phyloP scores from a whole-genome alignment of 2,113 vertebrate genomes.

The Sinocyclocheilus maitianheensis region DNA sequence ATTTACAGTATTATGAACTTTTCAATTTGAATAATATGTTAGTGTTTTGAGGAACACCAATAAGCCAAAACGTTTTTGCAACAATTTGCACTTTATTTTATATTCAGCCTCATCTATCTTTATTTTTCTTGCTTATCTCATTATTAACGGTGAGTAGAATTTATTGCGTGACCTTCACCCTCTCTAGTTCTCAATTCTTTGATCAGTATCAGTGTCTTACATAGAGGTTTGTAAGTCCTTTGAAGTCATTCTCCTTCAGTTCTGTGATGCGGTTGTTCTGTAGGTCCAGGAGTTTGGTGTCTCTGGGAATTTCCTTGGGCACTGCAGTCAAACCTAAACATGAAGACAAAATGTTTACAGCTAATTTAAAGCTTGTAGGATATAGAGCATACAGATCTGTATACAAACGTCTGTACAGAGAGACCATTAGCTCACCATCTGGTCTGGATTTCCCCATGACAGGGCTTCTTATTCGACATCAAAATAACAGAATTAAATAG shows the following conservation, averaged over 20 bases:
- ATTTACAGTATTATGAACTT: neutral
- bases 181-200: neutral
- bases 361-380: neutral
- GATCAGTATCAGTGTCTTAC: constrained; percentile 71
- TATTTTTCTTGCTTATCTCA: neutral
- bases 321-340: constrained; percentile 81
- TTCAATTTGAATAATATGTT: neutral
- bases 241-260: constrained; percentile 88
- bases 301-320: constrained; percentile 82
- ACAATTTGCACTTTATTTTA: neutral
- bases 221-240: constrained; percentile 84
- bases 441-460: constrained; percentile 63
- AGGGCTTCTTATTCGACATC: constrained; percentile 59
- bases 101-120: neutral
- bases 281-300: constrained; percentile 90
- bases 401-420: constrained; percentile 37
- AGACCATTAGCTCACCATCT: constrained; percentile 69
- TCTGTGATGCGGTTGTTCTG: constrained; percentile 89
- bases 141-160: no score
- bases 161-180: no score
- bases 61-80: no score
- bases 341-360: constrained; percentile 52
- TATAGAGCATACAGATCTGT: constrained; percentile 58
- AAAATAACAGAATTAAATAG: constrained; percentile 58
- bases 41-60: neutral